Conservation (phyloP, 2,113 vertebrate species). For the Rhinichthys klamathensis region DNA sequence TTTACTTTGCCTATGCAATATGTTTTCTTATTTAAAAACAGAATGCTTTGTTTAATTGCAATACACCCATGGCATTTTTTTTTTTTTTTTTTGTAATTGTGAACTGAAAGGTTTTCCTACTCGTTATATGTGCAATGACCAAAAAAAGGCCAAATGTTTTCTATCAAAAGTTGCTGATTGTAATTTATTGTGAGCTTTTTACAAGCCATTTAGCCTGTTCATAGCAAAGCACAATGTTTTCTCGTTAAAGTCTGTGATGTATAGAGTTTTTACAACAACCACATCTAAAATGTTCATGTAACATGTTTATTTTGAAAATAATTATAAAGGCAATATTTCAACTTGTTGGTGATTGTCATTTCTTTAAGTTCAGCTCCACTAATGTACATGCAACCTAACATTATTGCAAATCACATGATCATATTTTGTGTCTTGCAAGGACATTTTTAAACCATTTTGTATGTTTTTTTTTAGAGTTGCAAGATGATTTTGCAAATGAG, state of each 20-base stretch:
- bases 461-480: too few species aligned
- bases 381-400: neutral
- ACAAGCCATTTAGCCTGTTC: neutral
- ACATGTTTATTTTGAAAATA: neutral
- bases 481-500: neutral
- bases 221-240: neutral
- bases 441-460: neutral
- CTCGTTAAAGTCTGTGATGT: neutral
- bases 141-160: conserved; percentile 30
- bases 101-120: neutral
- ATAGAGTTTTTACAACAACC: neutral
- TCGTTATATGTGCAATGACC: conserved; percentile 14
- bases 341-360: neutral
- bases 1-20: conserved; percentile 9
- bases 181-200: conserved; percentile 26
- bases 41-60: neutral
- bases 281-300: neutral
- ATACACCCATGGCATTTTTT: neutral
- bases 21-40: neutral
- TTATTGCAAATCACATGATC: neutral
- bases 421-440: neutral
- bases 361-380: neutral
- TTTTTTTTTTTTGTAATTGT: neutral
- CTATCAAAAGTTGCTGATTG: neutral
- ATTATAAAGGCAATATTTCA: conserved; percentile 2